Percentiles rank a stretch among this genome's conserved stretches.
phyloP scores from a whole-genome alignment of 2,113 vertebrate species.

The Cyanistes caeruleus region DNA sequence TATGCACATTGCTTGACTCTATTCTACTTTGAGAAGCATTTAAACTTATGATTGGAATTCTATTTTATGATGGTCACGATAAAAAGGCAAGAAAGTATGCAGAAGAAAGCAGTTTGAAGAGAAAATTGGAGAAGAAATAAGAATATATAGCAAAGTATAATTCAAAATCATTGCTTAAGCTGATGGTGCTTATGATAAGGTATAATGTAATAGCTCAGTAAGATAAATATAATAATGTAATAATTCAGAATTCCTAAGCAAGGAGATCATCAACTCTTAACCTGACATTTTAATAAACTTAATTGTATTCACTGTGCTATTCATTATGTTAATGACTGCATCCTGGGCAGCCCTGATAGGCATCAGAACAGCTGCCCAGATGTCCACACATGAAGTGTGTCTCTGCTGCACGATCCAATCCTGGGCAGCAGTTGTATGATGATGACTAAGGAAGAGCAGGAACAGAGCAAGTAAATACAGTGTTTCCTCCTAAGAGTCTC shows the following conservation, averaged over 20 bases:
- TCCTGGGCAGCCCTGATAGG: neutral
- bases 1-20: neutral
- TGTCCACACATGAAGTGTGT: neutral
- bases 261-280: neutral
- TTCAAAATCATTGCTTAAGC: neutral
- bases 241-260: neutral
- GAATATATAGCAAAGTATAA: neutral
- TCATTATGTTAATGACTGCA: neutral
- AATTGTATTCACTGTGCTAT: neutral
- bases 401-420: neutral
- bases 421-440: rapidly evolving
- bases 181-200: neutral
- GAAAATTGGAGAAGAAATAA: neutral
- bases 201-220: neutral
- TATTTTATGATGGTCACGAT: neutral
- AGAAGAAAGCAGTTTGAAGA: neutral
- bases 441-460: neutral
- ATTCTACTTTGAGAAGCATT: neutral
- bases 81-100: neutral
- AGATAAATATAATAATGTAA: neutral
- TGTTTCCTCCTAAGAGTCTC: neutral
- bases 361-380: neutral
- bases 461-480: neutral
- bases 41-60: neutral
- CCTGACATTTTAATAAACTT: neutral